A percentile compares a stretch with the other conserved stretches of the same genome.
Conservation (phyloP, 1,140 invertebrate genomes). For the Octopus bimaculoides region DNA sequence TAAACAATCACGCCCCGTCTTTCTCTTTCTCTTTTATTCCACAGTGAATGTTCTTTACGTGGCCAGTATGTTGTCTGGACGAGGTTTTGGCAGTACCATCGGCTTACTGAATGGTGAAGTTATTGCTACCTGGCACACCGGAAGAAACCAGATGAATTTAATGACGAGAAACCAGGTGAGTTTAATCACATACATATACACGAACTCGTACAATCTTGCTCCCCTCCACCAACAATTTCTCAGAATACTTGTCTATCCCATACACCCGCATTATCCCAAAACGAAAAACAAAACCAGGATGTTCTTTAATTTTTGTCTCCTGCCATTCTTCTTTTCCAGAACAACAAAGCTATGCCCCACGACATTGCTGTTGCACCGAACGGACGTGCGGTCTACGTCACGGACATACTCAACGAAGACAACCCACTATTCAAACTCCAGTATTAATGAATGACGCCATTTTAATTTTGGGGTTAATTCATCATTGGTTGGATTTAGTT, state of each 20-base stretch:
- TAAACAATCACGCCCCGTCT: not conserved
- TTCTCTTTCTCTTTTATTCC: not conserved
- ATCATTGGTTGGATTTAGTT: too few species aligned
- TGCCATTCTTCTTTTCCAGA: not conserved
- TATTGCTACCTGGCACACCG: not conserved
- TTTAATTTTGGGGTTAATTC: too few species aligned
- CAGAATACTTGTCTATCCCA: not conserved
- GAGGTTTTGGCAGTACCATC: not conserved
- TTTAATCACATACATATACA: not conserved
- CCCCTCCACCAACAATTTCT: not conserved
- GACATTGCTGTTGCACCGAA: not conserved
- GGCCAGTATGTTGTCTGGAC: not conserved
- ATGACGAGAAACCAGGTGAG: too few species aligned
- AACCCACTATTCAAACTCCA: not conserved
- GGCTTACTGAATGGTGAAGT: not conserved
- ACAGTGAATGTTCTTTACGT: constrained; percentile 1
- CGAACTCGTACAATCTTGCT: not conserved
- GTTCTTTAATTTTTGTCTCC: not conserved
- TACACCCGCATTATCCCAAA: not conserved
- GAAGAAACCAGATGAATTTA: too few species aligned
- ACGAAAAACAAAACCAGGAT: not conserved
- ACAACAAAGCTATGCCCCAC: not conserved
- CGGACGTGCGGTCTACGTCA: constrained; percentile 2
- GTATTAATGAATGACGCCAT: not conserved
- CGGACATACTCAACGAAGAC: not conserved